These are phyloP conservation scores for Mythimna impura DNA, from an alignment of 2,888 invertebrate species.

Conservation along the genomic window DNA sequence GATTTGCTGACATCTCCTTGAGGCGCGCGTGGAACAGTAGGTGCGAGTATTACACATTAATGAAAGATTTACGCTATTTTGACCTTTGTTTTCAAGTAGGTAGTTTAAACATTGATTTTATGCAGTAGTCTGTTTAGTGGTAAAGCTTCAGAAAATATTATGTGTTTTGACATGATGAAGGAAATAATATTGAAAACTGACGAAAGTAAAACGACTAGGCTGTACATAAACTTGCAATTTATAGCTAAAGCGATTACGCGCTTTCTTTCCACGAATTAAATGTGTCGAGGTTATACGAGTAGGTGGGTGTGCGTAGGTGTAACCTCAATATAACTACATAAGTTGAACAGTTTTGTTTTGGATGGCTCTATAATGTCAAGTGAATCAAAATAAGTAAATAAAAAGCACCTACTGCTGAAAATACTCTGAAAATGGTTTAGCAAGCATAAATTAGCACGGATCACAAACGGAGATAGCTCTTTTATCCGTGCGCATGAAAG, in stretches of 20 bases:
- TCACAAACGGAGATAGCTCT: too few relatives aligned
- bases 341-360: slow-evolving; percentile 3
- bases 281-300: slow-evolving; percentile 2
- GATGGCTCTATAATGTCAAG: not conserved
- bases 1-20: too few relatives aligned
- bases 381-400: not conserved
- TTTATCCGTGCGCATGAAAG: too few relatives aligned
- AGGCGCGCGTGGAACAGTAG: too few relatives aligned
- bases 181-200: not conserved
- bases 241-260: not conserved
- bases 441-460: too few relatives aligned
- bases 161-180: not conserved
- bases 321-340: not conserved
- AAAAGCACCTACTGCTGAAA: too few relatives aligned
- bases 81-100: not conserved
- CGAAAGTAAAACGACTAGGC: not conserved
- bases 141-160: not conserved
- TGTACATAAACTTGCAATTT: slow-evolving; percentile 12
- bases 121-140: not conserved
- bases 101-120: not conserved
- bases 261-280: slow-evolving; percentile 22
- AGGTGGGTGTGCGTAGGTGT: slow-evolving; percentile 13
- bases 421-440: too few relatives aligned
- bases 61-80: not conserved
- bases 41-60: too few relatives aligned